Percentiles rank a stretch among this genome's conserved stretches.
These are phyloP conservation scores for Heliconius ethilla DNA, from an alignment of 2,888 invertebrate species.

Conservation along the genomic window DNA sequence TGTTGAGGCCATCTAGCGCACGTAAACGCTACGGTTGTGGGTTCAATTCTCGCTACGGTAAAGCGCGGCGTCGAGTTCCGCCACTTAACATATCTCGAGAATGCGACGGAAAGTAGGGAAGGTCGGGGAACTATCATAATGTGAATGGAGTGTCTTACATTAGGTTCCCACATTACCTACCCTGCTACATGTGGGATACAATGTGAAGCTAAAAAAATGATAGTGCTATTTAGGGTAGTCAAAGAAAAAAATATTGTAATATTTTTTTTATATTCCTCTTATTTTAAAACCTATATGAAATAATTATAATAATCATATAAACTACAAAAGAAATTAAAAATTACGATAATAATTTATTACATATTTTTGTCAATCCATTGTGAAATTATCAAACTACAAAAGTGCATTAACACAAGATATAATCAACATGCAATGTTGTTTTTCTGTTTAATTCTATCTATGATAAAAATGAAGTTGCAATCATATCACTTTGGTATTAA, in stretches of 20 bases:
- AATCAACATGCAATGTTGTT: not conserved
- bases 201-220: too few relatives aligned
- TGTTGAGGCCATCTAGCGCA: not conserved
- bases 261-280: not conserved
- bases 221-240: not conserved
- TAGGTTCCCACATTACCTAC: too few relatives aligned
- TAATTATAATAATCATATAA: not conserved
- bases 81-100: too few relatives aligned
- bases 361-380: not conserved
- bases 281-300: not conserved
- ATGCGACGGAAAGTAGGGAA: too few relatives aligned
- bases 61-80: too few relatives aligned
- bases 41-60: too few relatives aligned
- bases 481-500: not conserved
- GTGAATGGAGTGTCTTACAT: too few relatives aligned
- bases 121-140: too few relatives aligned
- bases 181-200: too few relatives aligned
- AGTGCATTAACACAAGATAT: constrained; percentile 1
- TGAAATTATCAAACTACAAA: not conserved
- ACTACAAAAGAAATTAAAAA: not conserved
- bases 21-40: too few relatives aligned
- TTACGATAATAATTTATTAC: not conserved
- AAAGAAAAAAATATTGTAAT: not conserved
- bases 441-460: not conserved
- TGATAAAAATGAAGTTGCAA: not conserved